These are phyloP conservation scores for Pachypeltis micranthus DNA, from an alignment of 1,140 invertebrate genomes.

Conservation along the genomic window DNA sequence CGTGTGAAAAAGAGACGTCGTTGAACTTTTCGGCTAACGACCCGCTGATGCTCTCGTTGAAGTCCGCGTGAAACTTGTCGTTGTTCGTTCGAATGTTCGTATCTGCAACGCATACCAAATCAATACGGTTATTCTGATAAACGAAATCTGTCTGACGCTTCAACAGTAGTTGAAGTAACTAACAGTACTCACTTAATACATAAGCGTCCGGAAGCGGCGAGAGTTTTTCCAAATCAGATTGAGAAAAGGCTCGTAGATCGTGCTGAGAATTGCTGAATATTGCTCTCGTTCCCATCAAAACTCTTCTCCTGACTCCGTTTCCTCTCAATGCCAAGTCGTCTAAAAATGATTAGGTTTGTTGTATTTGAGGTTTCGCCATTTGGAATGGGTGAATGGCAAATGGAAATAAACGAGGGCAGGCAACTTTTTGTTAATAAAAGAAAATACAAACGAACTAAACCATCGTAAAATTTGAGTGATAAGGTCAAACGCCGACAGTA, in stretches of 20 bases:
- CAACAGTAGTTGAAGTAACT: no score
- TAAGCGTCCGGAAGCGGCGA: slow-evolving; percentile 39
- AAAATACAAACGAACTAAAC: no score
- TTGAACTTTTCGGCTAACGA: slow-evolving; percentile 56
- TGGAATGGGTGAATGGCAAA: no score
- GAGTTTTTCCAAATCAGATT: slow-evolving; percentile 4
- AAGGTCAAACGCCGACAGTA: no score
- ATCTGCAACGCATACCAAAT: slow-evolving; percentile 31
- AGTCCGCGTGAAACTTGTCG: slow-evolving; percentile 38
- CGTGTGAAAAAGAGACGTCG: slow-evolving; percentile 55
- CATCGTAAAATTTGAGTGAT: no score
- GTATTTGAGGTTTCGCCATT: no score
- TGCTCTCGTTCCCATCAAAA: slow-evolving; percentile 56
- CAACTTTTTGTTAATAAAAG: no score
- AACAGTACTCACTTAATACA: slow-evolving; percentile 38
- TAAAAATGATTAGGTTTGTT: slow-evolving; percentile 3
- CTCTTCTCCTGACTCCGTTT: slow-evolving; percentile 33
- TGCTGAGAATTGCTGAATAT: slow-evolving; percentile 36
- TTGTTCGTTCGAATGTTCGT: slow-evolving; percentile 42
- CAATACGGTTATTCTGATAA: not conserved
- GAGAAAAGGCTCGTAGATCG: slow-evolving; percentile 13
- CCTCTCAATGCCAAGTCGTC: slow-evolving; percentile 3
- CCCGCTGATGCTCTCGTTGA: slow-evolving; percentile 47
- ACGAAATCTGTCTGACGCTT: not conserved
- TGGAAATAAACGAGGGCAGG: no score